phyloP scores from a whole-genome alignment of 2,797 vertebrate genomes.

The Gymnopithys bicolor region DNA sequence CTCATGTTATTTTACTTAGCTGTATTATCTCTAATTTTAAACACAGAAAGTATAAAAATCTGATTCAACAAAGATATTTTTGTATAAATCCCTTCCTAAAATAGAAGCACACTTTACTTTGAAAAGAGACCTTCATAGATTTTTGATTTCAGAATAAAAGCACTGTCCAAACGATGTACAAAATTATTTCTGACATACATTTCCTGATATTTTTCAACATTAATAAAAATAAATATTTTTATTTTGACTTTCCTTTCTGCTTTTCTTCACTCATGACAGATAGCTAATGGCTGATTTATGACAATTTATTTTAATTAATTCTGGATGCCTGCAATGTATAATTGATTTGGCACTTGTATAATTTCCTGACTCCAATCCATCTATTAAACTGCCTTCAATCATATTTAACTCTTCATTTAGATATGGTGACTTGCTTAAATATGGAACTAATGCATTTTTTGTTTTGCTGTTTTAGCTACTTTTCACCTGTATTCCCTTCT shows the following conservation, averaged over 20 bases:
- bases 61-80: neutral
- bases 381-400: neutral
- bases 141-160: neutral
- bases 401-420: neutral
- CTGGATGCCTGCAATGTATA: conserved; percentile 55
- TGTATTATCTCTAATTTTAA: neutral
- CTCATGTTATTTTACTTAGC: neutral
- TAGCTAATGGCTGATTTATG: conserved; percentile 28
- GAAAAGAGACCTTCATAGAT: neutral
- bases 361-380: conserved; percentile 28
- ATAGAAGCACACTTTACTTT: neutral
- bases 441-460: neutral
- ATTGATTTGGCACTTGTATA: conserved; percentile 56
- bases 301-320: conserved; percentile 64
- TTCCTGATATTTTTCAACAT: neutral
- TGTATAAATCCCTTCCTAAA: neutral
- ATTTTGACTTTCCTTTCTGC: neutral
- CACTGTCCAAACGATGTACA: neutral
- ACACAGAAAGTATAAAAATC: neutral
- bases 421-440: neutral
- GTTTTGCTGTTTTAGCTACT: neutral
- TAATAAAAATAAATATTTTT: neutral
- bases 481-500: neutral
- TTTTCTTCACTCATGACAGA: neutral
- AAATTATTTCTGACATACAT: neutral